Evolutionary conservation across 1,140 invertebrate genomes (phyloP), one percentile per base, ranked within the genome.

Genomic region (Zaprionus lachaisei): DNA sequence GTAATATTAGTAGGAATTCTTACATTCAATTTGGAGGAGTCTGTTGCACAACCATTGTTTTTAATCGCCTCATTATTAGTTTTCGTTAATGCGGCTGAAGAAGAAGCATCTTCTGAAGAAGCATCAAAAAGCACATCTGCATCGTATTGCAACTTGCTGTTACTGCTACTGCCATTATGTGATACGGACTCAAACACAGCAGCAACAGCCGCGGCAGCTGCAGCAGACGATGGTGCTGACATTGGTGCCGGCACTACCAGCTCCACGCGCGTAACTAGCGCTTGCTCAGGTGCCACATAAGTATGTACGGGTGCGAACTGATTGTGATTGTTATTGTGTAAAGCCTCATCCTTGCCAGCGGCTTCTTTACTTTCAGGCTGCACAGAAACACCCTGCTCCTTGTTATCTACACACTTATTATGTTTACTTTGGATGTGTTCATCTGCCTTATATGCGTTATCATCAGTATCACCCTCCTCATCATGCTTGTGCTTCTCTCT

Each of bases 41-140:
- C 81, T 75, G 60, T 85, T 80, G 57, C 86, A 90, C 86, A 90
- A 90, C 85, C 85, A 85, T 90, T 83, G 55, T 65, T 82, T 90
- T 82, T 90, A 60, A 51, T 51, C 12, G 20, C 47, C 47, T 51
- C 47, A 31, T 72, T 80, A 34, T 72, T 80, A 26, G 24, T 26
- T 57, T 58, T 24, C 38, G 62, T 54, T 55, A 63, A 54, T 55
- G 37, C 72, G 28, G 64, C 61, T 26, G 24, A 26, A 31, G 75
- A 63, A 41, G 54, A 44, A 34, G 74, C 55, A 49, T 11, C 28
- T 26, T 58, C 38, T 44, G 75, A 66, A 34, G 54, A 38, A 47
- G 71, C 56, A 47, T 12, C 41, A 22, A 72, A 83, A 20, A 67
- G 58, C 26, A 70, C 47, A 60, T 55, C 64, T 22, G 70, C 11